Percentiles rank a stretch among this genome's conserved stretches.
These are phyloP conservation scores for Pycnomerus fuliginosus DNA, from an alignment of 2,888 invertebrate genomes.

Conservation along the genomic window DNA sequence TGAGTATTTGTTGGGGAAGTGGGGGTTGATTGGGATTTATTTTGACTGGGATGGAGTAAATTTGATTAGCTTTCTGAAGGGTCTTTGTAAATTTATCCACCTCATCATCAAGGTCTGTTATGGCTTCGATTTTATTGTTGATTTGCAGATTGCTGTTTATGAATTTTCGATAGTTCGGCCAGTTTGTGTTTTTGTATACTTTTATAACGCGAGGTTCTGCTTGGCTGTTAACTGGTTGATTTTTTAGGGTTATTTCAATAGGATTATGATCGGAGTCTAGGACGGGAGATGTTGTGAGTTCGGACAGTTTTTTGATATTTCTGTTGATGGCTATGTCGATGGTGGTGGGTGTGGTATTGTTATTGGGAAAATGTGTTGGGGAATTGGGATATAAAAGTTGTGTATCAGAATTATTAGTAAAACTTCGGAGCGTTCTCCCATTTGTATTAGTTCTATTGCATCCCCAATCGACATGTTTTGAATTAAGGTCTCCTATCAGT, in stretches of 20 bases:
- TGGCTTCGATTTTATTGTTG: constrained; percentile 6
- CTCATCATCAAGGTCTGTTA: constrained; percentile 3
- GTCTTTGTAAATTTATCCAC: constrained; percentile 3
- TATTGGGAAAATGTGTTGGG: constrained; percentile 7
- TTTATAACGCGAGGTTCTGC: neutral
- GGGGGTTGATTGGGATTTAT: constrained; percentile 1
- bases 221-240: neutral
- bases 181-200: constrained; percentile 9
- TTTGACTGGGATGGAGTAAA: neutral
- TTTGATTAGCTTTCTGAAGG: constrained; percentile 1
- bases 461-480: no score
- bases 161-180: constrained; percentile 3
- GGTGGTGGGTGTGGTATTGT: constrained; percentile 3
- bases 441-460: constrained; percentile 9
- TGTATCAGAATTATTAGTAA: neutral
- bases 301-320: neutral
- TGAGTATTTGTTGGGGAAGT: constrained; percentile 1
- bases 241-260: neutral
- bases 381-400: neutral
- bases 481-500: no score
- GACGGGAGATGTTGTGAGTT: neutral
- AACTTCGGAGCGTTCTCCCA: constrained; percentile 2
- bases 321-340: constrained; percentile 2
- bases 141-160: constrained; percentile 3
- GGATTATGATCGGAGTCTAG: constrained; percentile 9